These are phyloP conservation scores for Rotaria sp. DNA, from an alignment of 2,888 invertebrate genomes.

Conservation along the genomic window DNA sequence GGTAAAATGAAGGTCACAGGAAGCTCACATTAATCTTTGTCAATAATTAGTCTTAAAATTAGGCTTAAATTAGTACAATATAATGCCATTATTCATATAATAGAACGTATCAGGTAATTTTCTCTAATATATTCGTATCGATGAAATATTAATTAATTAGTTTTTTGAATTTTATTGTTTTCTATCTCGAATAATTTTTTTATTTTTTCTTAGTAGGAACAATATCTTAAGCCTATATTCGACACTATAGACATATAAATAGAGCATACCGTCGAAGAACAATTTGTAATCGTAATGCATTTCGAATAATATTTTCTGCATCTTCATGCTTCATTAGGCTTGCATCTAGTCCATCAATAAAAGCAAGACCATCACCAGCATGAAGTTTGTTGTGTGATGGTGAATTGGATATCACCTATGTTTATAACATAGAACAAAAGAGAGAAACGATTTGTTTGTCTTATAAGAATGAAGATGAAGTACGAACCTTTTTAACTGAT, in stretches of 20 bases:
- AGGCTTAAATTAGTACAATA: neutral
- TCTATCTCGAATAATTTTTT: neutral
- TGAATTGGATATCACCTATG: slow-evolving; percentile 27
- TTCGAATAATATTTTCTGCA: slow-evolving; percentile 32
- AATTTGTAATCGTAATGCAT: slow-evolving; percentile 7
- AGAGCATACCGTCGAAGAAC: neutral
- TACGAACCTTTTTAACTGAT: slow-evolving; percentile 36
- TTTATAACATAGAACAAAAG: neutral
- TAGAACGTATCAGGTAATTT: neutral
- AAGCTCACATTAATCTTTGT: neutral
- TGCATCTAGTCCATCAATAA: slow-evolving; percentile 35
- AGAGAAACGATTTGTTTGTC: neutral
- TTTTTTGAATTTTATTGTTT: neutral
- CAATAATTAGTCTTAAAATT: neutral
- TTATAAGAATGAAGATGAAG: neutral
- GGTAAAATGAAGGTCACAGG: neutral
- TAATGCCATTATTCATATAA: neutral
- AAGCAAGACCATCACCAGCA: slow-evolving; percentile 34
- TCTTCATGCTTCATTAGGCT: slow-evolving; percentile 31
- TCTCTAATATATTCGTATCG: neutral
- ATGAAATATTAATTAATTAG: neutral
- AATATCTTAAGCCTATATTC: too few relatives aligned
- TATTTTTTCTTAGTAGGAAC: too few relatives aligned
- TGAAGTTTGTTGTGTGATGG: slow-evolving; percentile 36
- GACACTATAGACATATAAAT: neutral